Conservation (phyloP, 2,888 invertebrate genomes). For the Amiota minor region DNA sequence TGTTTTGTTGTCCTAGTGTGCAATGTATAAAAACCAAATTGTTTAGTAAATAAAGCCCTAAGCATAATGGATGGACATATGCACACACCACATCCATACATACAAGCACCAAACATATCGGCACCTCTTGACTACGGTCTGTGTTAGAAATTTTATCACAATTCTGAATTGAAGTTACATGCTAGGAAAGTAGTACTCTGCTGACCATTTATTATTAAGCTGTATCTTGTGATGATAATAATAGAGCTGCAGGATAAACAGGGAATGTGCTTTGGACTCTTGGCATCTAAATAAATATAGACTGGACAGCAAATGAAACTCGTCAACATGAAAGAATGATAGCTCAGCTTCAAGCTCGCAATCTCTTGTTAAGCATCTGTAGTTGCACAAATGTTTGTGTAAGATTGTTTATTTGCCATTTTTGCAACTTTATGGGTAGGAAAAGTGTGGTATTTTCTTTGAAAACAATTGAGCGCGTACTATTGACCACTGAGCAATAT, state of each 20-base stretch:
- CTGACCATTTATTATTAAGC: constrained; percentile 62
- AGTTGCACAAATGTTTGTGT: not conserved
- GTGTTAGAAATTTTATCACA: constrained; percentile 38
- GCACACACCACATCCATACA: not conserved
- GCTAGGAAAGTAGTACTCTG: too few species aligned
- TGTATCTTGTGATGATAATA: constrained; percentile 68
- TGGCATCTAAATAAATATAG: constrained; percentile 46
- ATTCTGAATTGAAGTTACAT: not conserved
- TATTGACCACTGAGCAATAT: constrained; percentile 27
- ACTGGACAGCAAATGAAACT: constrained; percentile 65
- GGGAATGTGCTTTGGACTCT: constrained; percentile 31
- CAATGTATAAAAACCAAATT: constrained; percentile 42
- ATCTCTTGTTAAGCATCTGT: not conserved
- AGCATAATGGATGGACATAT: constrained; percentile 66
- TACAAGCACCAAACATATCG: not conserved
- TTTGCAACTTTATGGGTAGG: not conserved
- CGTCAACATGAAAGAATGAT: constrained; percentile 66
- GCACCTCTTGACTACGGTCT: constrained; percentile 30
- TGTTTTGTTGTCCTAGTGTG: constrained; percentile 7
- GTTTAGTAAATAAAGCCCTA: constrained; percentile 69
- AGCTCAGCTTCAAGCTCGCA: constrained; percentile 33
- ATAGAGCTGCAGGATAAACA: constrained; percentile 46
- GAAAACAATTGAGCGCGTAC: constrained; percentile 22
- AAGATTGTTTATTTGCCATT: not conserved
- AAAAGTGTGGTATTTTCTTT: constrained; percentile 18